Evolutionary conservation across 2,113 vertebrate genomes (phyloP), one percentile per base, ranked within the genome.

Genomic region (Cisticola juncidis): DNA sequence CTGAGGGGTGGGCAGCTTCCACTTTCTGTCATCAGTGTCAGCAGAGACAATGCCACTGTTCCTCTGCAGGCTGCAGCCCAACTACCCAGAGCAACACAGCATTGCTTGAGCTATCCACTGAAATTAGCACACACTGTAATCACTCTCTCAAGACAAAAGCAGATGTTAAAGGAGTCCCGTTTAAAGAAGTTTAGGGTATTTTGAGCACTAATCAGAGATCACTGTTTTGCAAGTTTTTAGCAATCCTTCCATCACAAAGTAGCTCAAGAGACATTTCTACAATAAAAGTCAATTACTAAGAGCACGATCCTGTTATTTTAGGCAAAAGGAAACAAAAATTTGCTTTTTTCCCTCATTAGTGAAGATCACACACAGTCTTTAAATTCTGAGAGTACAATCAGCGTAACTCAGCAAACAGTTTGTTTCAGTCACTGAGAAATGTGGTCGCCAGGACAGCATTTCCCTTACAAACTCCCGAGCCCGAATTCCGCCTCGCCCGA

Each of bases 21-120:
- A 29, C 29, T 25, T 35, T 25, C 44, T 5, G 5, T 7, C 84
- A 53, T 21, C 56, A 20, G 0, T 7, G 35, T 2, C 9, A 9
- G 6, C 25, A 51, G 57, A 48, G 45, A 19, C 0, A 0, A 38
- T 7, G 26, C 42, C 14, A 14, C 40, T 10, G 8, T 6, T 56
- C 11, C 44, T 17, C 8, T 2, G 3, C 35, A 13, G 4, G 8
- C 76, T 40, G 53, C 61, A 61, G 81, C 23, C 71, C 21, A 64
- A 40, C 5, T 2, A 10, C 36, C 42, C 23, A 9, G 33, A 24
- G 14, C 25, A 65, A 62, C 26, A 38, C n/a, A 40, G 17, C 24
- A 22, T 42, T 42, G 40, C 50, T 61, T 29, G 9, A 48, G 7
- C 28, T 72, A 40, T 24, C 8, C 22, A 16, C 61, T 33, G 71